Percentiles rank a stretch among this genome's conserved stretches.
Evolutionary conservation across 2,888 invertebrate genomes (phyloP).

Genomic region (Standfussiana lucernea): DNA sequence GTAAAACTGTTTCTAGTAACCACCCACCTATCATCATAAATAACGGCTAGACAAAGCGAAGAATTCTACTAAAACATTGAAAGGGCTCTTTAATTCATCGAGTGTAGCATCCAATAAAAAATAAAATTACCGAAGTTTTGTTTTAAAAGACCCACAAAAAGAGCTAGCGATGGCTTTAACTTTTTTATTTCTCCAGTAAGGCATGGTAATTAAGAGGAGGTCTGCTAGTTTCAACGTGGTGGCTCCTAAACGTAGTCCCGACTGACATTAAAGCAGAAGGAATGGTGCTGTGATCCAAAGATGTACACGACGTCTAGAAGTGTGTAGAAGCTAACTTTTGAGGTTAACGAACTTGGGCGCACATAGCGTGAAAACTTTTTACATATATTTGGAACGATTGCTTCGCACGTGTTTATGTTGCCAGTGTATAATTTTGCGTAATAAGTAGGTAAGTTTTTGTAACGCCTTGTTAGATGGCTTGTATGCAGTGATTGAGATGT

Average conservation of each 20-base stretch:
- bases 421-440: constrained; percentile 63
- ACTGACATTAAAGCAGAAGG: constrained; percentile 77
- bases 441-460: constrained; percentile 63
- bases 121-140: constrained; percentile 65
- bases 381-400: constrained; percentile 59
- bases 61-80: constrained; percentile 51
- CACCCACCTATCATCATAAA: constrained; percentile 57
- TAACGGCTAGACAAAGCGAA: constrained; percentile 54
- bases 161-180: constrained; percentile 73
- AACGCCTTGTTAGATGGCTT: constrained; percentile 54
- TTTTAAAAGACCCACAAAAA: constrained; percentile 75
- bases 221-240: constrained; percentile 76
- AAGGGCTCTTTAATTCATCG: constrained; percentile 66
- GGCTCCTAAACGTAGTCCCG: constrained; percentile 76
- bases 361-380: constrained; percentile 68
- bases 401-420: constrained; percentile 63
- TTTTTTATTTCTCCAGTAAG: constrained; percentile 81
- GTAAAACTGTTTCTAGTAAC: constrained; percentile 54
- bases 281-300: constrained; percentile 72
- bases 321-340: constrained; percentile 39
- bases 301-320: constrained; percentile 68
- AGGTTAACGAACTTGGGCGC: constrained; percentile 64
- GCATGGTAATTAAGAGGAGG: constrained; percentile 85
- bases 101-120: constrained; percentile 63
- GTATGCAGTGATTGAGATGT: constrained; percentile 63